Conservation (phyloP, 2,888 invertebrate genomes). For the Caradrina clavipalpis region DNA sequence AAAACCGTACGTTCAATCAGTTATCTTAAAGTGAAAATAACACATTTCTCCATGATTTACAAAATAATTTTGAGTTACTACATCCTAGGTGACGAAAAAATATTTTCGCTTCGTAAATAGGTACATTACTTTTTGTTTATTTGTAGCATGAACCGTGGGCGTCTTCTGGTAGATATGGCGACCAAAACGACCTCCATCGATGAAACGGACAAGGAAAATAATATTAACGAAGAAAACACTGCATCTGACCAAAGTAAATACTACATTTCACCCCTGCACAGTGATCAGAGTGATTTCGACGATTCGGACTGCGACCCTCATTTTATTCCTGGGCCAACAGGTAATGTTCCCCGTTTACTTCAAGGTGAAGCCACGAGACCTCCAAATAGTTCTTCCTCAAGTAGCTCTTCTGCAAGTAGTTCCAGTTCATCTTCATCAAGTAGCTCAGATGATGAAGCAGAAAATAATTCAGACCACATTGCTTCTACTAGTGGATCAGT, state of each 20-base stretch:
- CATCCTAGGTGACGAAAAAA: constrained; percentile 25
- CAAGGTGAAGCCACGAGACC: constrained; percentile 36
- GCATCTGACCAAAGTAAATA: constrained; percentile 48
- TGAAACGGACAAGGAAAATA: constrained; percentile 21
- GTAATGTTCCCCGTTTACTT: constrained; percentile 34
- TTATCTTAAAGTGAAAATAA: constrained; percentile 18
- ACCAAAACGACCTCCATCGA: constrained; percentile 30
- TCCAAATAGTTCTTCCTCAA: constrained; percentile 41
- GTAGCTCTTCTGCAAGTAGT: constrained; percentile 35
- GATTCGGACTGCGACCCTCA: constrained; percentile 40
- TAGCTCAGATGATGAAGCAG: constrained; percentile 18
- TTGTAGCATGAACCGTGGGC: constrained; percentile 36
- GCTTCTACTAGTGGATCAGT: constrained; percentile 30
- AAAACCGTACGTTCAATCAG: constrained; percentile 5
- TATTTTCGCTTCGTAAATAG: constrained; percentile 19
- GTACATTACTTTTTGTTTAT: constrained; percentile 32
- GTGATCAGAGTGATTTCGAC: constrained; percentile 39
- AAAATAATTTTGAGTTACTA: constrained; percentile 30
- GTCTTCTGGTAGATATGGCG: constrained; percentile 39
- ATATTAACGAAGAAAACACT: constrained; percentile 26
- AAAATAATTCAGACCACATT: constrained; percentile 19
- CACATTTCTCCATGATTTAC: constrained; percentile 10
- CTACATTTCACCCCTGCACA: constrained; percentile 45
- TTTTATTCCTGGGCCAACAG: constrained; percentile 29
- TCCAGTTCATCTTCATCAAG: constrained; percentile 29